Conservation (phyloP, 2,888 invertebrate species). For the Tachina grossa region DNA sequence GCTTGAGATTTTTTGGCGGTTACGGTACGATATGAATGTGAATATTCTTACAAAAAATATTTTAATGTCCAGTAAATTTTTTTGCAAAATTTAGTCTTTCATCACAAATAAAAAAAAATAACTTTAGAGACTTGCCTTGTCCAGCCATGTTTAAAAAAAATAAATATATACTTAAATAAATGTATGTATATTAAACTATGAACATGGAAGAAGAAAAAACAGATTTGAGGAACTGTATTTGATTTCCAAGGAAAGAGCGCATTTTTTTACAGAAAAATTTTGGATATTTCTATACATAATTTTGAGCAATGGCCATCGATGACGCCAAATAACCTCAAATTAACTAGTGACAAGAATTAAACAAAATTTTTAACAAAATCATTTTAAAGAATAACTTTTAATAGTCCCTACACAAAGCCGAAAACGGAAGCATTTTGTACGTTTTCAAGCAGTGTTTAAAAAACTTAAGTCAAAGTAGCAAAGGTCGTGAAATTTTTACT, state of each 20-base stretch:
- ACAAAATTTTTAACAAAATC: not conserved
- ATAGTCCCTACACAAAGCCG: constrained; percentile 65
- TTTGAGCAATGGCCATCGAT: constrained; percentile 54
- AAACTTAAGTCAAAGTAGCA: too few species aligned
- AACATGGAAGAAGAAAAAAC: constrained; percentile 17
- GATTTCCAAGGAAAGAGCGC: constrained; percentile 64
- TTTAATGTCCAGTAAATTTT: not conserved
- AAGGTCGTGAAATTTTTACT: too few species aligned
- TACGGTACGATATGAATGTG: too few species aligned
- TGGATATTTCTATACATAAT: constrained; percentile 54
- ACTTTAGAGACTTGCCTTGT: constrained; percentile 21
- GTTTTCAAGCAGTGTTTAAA: too few species aligned
- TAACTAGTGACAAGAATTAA: not conserved
- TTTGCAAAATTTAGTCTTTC: constrained; percentile 18
- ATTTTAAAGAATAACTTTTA: constrained; percentile 68
- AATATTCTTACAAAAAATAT: too few species aligned
- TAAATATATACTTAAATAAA: too few species aligned
- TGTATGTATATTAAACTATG: not conserved
- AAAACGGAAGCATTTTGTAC: constrained; percentile 14
- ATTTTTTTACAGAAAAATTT: constrained; percentile 4
- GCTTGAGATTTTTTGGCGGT: too few species aligned
- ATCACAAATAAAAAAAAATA: not conserved
- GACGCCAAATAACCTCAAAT: constrained; percentile 58
- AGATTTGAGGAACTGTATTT: constrained; percentile 52
- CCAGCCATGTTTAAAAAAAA: not conserved